phyloP scores from a whole-genome alignment of 2,113 vertebrate genomes.

The Athene noctua region DNA sequence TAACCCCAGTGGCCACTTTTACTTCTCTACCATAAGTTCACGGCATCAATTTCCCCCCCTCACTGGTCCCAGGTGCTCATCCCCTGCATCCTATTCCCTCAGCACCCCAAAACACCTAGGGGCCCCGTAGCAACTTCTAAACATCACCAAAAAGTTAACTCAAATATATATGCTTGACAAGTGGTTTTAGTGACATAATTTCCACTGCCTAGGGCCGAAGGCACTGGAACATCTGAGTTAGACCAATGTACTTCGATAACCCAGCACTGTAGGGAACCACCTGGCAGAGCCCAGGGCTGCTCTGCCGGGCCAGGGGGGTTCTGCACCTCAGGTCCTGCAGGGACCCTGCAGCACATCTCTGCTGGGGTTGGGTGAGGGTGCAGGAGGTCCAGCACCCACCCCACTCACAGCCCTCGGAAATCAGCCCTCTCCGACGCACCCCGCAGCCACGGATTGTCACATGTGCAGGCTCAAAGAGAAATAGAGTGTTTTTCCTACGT shows the following conservation, averaged over 20 bases:
- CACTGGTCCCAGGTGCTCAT: rapidly evolving
- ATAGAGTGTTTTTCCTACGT: not conserved
- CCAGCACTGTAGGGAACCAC: not conserved
- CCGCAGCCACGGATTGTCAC: rapidly evolving
- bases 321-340: rapidly evolving
- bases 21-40: rapidly evolving
- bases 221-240: rapidly evolving
- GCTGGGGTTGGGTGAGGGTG: not conserved
- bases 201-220: not conserved
- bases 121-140: not conserved
- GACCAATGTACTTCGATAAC: rapidly evolving
- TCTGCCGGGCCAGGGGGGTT: rapidly evolving
- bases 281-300: rapidly evolving
- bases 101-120: rapidly evolving
- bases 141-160: not conserved
- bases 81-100: not conserved
- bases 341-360: rapidly evolving
- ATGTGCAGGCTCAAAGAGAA: rapidly evolving
- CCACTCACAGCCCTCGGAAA: not conserved
- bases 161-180: rapidly evolving
- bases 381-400: rapidly evolving
- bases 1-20: not conserved
- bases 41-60: rapidly evolving
- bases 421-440: not conserved
- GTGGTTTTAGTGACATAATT: not conserved